Conservation (phyloP, 2,113 vertebrate species). For the Tursiops truncatus region DNA sequence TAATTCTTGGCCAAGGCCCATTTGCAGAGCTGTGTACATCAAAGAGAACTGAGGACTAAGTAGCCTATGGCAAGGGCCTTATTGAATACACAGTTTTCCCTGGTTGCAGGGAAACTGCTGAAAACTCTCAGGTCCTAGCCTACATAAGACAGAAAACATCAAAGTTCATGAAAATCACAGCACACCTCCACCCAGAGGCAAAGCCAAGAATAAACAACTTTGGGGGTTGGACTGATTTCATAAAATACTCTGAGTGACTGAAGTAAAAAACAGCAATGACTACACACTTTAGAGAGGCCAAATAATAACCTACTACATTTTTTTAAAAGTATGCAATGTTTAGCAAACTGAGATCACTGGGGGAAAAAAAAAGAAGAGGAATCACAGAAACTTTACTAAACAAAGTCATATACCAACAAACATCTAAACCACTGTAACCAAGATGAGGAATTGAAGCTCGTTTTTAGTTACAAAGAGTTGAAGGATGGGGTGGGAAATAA, state of each 20-base stretch:
- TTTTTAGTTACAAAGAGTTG: constrained; percentile 71
- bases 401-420: constrained; percentile 69
- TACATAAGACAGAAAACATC: constrained; percentile 10
- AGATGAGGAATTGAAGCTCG: constrained; percentile 3
- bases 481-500: constrained; percentile 61
- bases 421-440: constrained; percentile 45
- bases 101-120: neutral
- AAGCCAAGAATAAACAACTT: constrained; percentile 45
- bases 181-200: constrained; percentile 44
- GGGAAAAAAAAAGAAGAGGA: neutral
- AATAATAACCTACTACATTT: constrained; percentile 59
- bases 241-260: constrained; percentile 47
- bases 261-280: constrained; percentile 12
- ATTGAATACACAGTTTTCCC: neutral
- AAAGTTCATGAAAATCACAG: neutral
- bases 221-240: constrained; percentile 40
- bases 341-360: constrained; percentile 64
- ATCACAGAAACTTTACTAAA: constrained; percentile 64
- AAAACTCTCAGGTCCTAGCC: constrained; percentile 46
- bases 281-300: constrained; percentile 31
- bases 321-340: constrained; percentile 59
- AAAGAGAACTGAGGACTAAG: neutral
- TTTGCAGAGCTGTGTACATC: neutral
- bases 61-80: neutral
- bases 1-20: neutral